Percentiles rank a stretch among this genome's conserved stretches.
Conservation (phyloP, 2,113 vertebrate genomes). For the Plecotus auritus region DNA sequence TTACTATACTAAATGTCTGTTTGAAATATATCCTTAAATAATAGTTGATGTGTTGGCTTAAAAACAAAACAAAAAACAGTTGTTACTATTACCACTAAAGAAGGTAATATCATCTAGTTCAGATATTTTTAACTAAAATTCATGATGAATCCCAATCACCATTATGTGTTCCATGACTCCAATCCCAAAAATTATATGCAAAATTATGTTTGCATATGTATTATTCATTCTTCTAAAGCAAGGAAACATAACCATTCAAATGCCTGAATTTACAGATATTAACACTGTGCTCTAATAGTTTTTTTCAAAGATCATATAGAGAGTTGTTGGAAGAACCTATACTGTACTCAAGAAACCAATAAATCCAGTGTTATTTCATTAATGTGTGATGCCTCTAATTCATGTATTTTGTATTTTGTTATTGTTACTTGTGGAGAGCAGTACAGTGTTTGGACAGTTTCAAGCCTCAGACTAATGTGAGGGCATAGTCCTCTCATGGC, state of each 20-base stretch:
- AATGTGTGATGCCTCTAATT: not conserved
- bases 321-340: not conserved
- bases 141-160: not conserved
- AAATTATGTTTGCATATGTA: not conserved
- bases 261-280: not conserved
- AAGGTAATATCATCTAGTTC: not conserved
- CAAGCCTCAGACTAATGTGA: too few species aligned
- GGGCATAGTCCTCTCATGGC: too few species aligned
- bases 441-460: too few species aligned
- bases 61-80: not conserved
- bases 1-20: not conserved
- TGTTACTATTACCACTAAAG: not conserved
- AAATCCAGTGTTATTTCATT: not conserved
- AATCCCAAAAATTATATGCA: not conserved
- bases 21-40: not conserved
- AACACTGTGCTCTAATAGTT: not conserved
- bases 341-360: not conserved
- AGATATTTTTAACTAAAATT: not conserved
- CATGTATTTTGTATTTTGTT: not conserved
- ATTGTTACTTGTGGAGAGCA: not conserved
- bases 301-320: not conserved
- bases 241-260: not conserved
- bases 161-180: not conserved
- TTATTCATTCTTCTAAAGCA: not conserved
- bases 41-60: not conserved